A percentile compares a stretch with the other conserved stretches of the same genome.
Conservation (phyloP, 2,113 vertebrate genomes). For the Phaetusa simplex region DNA sequence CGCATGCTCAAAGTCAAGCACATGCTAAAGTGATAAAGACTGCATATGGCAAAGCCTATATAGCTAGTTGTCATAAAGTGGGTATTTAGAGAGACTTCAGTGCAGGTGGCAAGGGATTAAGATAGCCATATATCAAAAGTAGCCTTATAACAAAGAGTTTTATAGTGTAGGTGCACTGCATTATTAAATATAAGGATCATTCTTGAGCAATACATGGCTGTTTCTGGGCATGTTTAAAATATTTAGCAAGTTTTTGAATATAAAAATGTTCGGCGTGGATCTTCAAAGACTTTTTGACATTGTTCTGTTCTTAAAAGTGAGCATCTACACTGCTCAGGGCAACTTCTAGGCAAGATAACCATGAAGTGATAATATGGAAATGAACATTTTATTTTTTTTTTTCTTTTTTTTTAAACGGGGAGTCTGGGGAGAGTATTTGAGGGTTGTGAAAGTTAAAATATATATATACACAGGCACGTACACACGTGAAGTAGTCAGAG, state of each 20-base stretch:
- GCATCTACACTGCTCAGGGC: conserved; percentile 58
- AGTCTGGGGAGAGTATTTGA: conserved; percentile 20
- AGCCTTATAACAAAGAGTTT: conserved; percentile 11
- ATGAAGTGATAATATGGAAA: conserved; percentile 60
- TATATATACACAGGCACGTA: neutral
- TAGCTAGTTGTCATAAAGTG: conserved; percentile 23
- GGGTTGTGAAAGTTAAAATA: neutral
- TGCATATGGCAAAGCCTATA: conserved; percentile 43
- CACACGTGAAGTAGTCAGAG: neutral
- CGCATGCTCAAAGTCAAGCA: conserved; percentile 56
- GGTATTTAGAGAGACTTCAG: conserved; percentile 23
- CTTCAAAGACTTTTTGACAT: conserved; percentile 69
- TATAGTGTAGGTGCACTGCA: conserved; percentile 5
- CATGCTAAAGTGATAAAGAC: conserved; percentile 43
- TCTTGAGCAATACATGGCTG: neutral
- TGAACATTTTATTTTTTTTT: conserved; percentile 41
- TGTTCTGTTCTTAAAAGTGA: conserved; percentile 66
- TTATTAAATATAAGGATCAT: conserved; percentile 51
- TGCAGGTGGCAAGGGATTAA: conserved; percentile 54
- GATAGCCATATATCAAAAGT: conserved; percentile 17
- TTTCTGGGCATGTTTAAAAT: conserved; percentile 43
- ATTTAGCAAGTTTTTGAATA: conserved; percentile 56
- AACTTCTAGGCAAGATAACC: conserved; percentile 62
- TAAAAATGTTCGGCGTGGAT: conserved; percentile 39
- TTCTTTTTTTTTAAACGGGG: neutral